Evolutionary conservation across 2,888 invertebrate genomes (phyloP).

Genomic region (Beris morrisii): DNA sequence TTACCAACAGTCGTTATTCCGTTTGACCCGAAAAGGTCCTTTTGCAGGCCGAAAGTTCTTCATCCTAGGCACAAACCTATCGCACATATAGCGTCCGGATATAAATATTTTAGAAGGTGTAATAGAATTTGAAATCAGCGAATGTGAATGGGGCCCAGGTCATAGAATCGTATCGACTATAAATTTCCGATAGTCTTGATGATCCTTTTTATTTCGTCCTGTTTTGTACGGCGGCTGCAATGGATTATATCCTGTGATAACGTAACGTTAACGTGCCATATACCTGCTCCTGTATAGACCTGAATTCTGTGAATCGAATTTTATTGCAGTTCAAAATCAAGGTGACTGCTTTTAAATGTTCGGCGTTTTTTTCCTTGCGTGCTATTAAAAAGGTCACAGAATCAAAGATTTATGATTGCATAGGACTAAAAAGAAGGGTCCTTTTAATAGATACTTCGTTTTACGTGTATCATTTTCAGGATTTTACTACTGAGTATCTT

Average conservation of each 20-base stretch:
- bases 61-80: neutral
- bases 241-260: constrained; percentile 15
- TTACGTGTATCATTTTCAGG: too few relatives aligned
- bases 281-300: constrained; percentile 8
- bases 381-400: too few relatives aligned
- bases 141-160: constrained; percentile 20
- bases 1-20: constrained; percentile 22
- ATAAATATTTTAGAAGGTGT: constrained; percentile 37
- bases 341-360: constrained; percentile 16
- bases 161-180: constrained; percentile 18
- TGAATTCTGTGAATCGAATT: constrained; percentile 23
- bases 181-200: constrained; percentile 13
- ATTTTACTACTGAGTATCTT: too few relatives aligned
- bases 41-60: neutral
- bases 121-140: constrained; percentile 38
- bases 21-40: constrained; percentile 16
- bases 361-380: too few relatives aligned
- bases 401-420: too few relatives aligned
- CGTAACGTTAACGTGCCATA: constrained; percentile 6
- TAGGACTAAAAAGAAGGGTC: too few relatives aligned
- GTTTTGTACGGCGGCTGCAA: neutral
- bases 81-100: constrained; percentile 11
- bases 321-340: constrained; percentile 34
- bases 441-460: too few relatives aligned
- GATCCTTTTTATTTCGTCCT: constrained; percentile 4